Evolutionary conservation across 2,113 vertebrate genomes (phyloP).

Genomic region (Arenaria interpres): DNA sequence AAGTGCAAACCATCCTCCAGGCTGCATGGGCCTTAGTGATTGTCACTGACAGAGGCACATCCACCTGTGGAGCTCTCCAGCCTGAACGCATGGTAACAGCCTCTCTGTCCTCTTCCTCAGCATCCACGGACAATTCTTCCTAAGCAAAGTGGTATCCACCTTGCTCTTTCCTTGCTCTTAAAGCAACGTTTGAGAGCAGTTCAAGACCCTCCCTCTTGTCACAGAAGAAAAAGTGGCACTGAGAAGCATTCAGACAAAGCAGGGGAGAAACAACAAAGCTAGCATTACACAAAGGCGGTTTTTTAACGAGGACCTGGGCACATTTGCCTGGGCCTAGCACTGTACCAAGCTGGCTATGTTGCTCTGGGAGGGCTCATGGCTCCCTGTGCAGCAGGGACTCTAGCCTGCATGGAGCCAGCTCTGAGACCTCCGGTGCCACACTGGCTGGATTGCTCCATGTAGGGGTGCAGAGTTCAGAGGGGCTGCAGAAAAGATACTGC

Average conservation of each 20-base stretch:
- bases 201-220: not conserved
- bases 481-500: not conserved
- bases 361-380: not conserved
- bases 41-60: not conserved
- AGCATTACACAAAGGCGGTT: not conserved
- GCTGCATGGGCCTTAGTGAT: not conserved
- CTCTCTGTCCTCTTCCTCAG: not conserved
- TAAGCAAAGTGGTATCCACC: not conserved
- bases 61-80: not conserved
- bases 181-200: not conserved
- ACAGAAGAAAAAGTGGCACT: not conserved
- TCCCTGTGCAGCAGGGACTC: not conserved
- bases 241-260: not conserved
- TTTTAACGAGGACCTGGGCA: not conserved
- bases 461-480: not conserved
- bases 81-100: not conserved
- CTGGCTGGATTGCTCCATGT: not conserved
- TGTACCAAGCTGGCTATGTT: not conserved
- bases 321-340: not conserved
- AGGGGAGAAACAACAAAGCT: not conserved
- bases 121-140: not conserved
- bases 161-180: not conserved
- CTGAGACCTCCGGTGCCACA: accelerated
- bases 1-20: not conserved
- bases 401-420: not conserved